A percentile compares a stretch with the other conserved stretches of the same genome.
These are phyloP conservation scores for Labeo rohita DNA, from an alignment of 2,113 vertebrate genomes.

Conservation along the genomic window DNA sequence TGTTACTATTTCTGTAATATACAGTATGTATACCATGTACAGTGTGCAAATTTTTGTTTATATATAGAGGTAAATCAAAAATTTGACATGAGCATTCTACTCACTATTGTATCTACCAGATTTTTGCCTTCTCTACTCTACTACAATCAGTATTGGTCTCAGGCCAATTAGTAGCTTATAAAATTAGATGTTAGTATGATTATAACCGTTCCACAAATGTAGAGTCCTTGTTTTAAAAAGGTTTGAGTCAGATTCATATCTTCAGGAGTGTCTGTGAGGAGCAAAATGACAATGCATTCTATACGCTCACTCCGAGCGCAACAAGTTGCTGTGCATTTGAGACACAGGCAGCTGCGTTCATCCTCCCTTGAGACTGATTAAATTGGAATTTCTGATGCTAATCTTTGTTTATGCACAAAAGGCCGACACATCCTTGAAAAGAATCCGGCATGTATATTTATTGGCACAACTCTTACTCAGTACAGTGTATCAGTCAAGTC, in stretches of 20 bases:
- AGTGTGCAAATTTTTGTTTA: too few species aligned
- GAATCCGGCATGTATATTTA: slow-evolving; percentile 73
- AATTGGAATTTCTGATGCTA: slow-evolving; percentile 75
- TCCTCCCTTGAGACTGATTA: slow-evolving; percentile 74
- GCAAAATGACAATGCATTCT: neutral
- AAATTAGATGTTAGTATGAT: neutral
- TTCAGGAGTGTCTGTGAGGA: neutral
- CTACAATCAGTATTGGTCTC: too few species aligned
- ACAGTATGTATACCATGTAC: neutral
- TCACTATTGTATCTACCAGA: neutral
- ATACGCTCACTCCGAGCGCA: slow-evolving; percentile 52
- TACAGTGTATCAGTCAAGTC: slow-evolving; percentile 45
- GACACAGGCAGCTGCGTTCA: slow-evolving; percentile 59
- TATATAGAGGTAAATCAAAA: neutral
- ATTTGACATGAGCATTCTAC: neutral
- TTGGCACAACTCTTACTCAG: slow-evolving; percentile 67
- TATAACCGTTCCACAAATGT: neutral
- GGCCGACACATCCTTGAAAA: slow-evolving; percentile 70
- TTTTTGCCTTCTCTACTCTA: too few species aligned
- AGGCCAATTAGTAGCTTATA: neutral
- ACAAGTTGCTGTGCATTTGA: slow-evolving; percentile 64
- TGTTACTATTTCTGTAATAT: neutral
- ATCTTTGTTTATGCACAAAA: slow-evolving; percentile 75
- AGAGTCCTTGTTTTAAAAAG: neutral
- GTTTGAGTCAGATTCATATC: neutral